A percentile compares a stretch with the other conserved stretches of the same genome.
phyloP scores from a whole-genome alignment of 2,113 vertebrate species.

The Athene noctua region DNA sequence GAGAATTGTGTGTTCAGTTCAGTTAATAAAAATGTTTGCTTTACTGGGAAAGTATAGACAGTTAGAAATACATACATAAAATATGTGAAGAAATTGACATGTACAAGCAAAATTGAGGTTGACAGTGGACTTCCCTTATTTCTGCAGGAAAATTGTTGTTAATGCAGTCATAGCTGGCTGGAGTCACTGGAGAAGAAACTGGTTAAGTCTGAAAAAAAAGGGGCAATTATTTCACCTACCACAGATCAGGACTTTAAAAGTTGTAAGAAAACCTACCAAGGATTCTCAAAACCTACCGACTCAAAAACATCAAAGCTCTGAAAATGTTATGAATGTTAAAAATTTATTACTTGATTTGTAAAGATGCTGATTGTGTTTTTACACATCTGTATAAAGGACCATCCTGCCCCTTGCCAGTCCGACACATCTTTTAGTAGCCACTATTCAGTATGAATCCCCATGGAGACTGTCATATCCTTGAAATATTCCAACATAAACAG shows the following conservation, averaged over 20 bases:
- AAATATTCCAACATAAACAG: neutral
- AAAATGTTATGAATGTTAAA: neutral
- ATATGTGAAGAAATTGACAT: neutral
- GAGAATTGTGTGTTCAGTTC: neutral
- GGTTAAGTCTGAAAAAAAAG: neutral
- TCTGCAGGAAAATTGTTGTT: neutral
- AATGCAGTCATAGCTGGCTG: neutral
- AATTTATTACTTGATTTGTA: neutral
- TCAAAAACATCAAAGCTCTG: neutral
- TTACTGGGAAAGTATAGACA: neutral
- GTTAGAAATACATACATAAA: neutral
- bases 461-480: neutral
- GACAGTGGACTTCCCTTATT: neutral
- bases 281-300: neutral
- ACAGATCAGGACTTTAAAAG: neutral
- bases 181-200: neutral
- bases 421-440: neutral
- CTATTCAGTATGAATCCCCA: accelerated
- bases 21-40: neutral
- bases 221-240: neutral
- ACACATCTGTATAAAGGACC: neutral
- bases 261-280: neutral
- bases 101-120: neutral
- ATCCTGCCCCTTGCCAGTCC: neutral
- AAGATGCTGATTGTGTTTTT: neutral